Conservation (phyloP, 1,140 invertebrate species). For the Macrosteles quadrilineatus region DNA sequence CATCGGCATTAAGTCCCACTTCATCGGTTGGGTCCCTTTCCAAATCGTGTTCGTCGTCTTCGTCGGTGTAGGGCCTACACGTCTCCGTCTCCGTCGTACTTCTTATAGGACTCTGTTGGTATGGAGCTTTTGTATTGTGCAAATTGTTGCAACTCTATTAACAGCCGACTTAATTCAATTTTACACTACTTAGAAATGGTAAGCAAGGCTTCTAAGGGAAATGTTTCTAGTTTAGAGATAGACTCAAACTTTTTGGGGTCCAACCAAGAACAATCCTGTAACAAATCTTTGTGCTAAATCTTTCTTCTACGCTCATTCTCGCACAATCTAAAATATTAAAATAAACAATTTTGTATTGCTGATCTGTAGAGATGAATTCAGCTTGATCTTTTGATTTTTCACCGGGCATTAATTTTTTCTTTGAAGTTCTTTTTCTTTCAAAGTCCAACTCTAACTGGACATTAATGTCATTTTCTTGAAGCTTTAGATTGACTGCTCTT, state of each 20-base stretch:
- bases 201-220: constrained; percentile 30
- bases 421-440: constrained; percentile 13
- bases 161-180: constrained; percentile 33
- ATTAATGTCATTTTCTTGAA: constrained; percentile 8
- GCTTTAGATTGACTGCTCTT: constrained; percentile 4
- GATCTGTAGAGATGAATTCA: no score
- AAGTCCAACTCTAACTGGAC: constrained; percentile 13
- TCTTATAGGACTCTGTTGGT: not conserved
- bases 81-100: not conserved
- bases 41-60: not conserved
- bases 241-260: constrained; percentile 31
- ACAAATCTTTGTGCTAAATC: constrained; percentile 28
- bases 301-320: constrained; percentile 26
- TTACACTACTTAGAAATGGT: constrained; percentile 35
- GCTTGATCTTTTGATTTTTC: constrained; percentile 6
- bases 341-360: constrained; percentile 20
- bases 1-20: not conserved
- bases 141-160: constrained; percentile 32
- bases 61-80: no score
- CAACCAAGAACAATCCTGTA: constrained; percentile 32
- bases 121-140: not conserved
- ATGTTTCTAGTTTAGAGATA: constrained; percentile 33
- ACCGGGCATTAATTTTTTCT: constrained; percentile 7
- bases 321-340: constrained; percentile 32
- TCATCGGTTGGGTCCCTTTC: not conserved